phyloP scores from a whole-genome alignment of 2,888 invertebrate species.

The Ariolimax columbianus region DNA sequence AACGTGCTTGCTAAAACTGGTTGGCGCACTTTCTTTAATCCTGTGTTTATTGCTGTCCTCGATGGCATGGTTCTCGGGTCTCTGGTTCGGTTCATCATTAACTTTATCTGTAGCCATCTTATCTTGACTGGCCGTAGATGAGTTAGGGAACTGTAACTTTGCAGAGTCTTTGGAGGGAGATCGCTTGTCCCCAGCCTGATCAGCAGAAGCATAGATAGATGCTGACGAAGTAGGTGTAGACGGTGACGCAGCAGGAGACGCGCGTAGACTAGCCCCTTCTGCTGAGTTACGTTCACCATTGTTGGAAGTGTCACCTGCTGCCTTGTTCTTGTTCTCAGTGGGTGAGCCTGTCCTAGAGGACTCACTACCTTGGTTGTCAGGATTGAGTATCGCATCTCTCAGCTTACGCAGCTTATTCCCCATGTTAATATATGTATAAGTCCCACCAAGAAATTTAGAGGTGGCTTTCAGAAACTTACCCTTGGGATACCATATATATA shows the following conservation, averaged over 20 bases:
- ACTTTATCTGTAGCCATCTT: not conserved
- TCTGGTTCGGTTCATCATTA: not conserved
- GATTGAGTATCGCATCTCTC: constrained; percentile 7
- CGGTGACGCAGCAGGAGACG: not conserved
- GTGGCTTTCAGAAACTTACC: not conserved
- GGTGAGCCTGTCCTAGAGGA: not conserved
- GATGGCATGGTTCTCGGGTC: not conserved
- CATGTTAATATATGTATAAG: constrained; percentile 19
- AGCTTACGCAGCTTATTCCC: constrained; percentile 49
- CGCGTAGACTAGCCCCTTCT: not conserved
- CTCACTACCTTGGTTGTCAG: not conserved
- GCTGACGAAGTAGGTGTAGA: not conserved
- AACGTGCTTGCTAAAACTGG: not conserved
- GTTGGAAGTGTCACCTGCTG: not conserved
- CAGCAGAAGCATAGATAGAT: not conserved
- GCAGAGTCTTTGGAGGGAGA: not conserved
- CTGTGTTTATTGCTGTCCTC: not conserved
- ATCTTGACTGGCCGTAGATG: not conserved
- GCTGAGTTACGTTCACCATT: not conserved
- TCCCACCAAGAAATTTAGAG: too few relatives aligned
- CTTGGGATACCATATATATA: too few relatives aligned
- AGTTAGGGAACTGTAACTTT: not conserved
- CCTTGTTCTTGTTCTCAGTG: not conserved
- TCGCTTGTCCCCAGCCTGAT: not conserved
- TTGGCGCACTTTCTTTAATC: not conserved